A percentile compares a stretch with the other conserved stretches of the same genome.
phyloP scores from a whole-genome alignment of 2,113 vertebrate genomes.

The Hippoglossus stenolepis region DNA sequence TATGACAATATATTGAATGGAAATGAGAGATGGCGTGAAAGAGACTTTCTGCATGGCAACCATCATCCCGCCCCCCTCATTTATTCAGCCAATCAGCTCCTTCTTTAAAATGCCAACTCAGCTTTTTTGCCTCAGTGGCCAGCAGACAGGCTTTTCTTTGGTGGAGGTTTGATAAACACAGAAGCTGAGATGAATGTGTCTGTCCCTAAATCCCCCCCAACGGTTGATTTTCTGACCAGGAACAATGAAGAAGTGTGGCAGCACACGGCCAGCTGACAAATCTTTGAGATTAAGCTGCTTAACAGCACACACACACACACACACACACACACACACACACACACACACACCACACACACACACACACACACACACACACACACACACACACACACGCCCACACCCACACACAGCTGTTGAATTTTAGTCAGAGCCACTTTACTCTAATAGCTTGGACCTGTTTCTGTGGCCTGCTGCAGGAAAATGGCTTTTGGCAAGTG shows the following conservation, averaged over 20 bases:
- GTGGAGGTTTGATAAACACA: constrained; percentile 35
- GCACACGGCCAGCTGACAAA: constrained; percentile 50
- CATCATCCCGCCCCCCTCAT: not conserved
- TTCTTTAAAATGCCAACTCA: constrained; percentile 28
- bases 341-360: constrained; percentile 33
- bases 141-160: constrained; percentile 38
- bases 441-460: constrained; percentile 18
- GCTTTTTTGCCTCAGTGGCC: constrained; percentile 36
- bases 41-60: constrained; percentile 42
- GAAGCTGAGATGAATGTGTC: constrained; percentile 49
- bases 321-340: constrained; percentile 27
- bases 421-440: constrained; percentile 25
- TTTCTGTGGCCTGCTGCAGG: constrained; percentile 27
- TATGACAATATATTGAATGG: not conserved
- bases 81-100: constrained; percentile 59
- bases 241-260: constrained; percentile 59
- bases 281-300: constrained; percentile 50
- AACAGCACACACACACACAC: constrained; percentile 30
- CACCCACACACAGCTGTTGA: constrained; percentile 53
- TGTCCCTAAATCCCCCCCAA: constrained; percentile 48
- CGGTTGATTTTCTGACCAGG: constrained; percentile 51
- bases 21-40: constrained; percentile 2
- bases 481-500: constrained; percentile 39
- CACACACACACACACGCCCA: constrained; percentile 28
- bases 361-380: constrained; percentile 24